phyloP scores from a whole-genome alignment of 2,113 vertebrate species.

The Aspiorhynchus laticeps region DNA sequence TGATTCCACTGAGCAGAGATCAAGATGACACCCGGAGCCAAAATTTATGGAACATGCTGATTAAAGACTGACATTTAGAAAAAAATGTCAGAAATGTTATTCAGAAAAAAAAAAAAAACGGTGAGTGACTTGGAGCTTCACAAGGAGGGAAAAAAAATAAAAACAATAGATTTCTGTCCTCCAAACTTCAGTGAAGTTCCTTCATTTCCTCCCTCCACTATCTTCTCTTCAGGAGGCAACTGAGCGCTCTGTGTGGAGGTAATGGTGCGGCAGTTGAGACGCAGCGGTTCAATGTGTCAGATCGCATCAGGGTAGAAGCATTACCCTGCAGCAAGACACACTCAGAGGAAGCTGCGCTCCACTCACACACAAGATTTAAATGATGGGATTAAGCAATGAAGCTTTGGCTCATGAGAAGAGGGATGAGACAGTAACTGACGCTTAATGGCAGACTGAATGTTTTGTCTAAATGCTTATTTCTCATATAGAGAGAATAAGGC shows the following conservation, averaged over 20 bases:
- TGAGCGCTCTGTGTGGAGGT: slow-evolving; percentile 20
- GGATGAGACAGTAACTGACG: slow-evolving; percentile 27
- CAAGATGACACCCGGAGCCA: slow-evolving; percentile 4
- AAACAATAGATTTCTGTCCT: slow-evolving; percentile 24
- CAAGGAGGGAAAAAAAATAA: background rate
- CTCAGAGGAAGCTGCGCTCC: background rate
- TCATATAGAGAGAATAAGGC: background rate
- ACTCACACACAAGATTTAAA: slow-evolving; percentile 26
- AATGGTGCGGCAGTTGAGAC: slow-evolving; percentile 48
- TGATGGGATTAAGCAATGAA: slow-evolving; percentile 33
- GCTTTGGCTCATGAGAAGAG: slow-evolving; percentile 9
- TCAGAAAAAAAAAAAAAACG: background rate
- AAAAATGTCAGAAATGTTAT: too few relatives aligned
- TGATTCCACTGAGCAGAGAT: slow-evolving; percentile 27
- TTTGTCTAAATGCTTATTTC: slow-evolving; percentile 24
- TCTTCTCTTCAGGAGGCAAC: background rate
- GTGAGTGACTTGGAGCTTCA: background rate
- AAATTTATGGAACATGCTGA: slow-evolving; percentile 18
- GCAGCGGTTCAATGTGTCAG: slow-evolving; percentile 39
- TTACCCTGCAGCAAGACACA: slow-evolving; percentile 44
- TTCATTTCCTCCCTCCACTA: background rate
- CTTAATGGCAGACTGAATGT: slow-evolving; percentile 18
- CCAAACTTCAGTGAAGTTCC: slow-evolving; percentile 25
- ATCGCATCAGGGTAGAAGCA: slow-evolving; percentile 37
- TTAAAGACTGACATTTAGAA: slow-evolving; percentile 28